Evolutionary conservation across 2,888 invertebrate genomes (phyloP), one percentile per base, ranked within the genome.

Genomic region (Acanthoscelides obtectus): DNA sequence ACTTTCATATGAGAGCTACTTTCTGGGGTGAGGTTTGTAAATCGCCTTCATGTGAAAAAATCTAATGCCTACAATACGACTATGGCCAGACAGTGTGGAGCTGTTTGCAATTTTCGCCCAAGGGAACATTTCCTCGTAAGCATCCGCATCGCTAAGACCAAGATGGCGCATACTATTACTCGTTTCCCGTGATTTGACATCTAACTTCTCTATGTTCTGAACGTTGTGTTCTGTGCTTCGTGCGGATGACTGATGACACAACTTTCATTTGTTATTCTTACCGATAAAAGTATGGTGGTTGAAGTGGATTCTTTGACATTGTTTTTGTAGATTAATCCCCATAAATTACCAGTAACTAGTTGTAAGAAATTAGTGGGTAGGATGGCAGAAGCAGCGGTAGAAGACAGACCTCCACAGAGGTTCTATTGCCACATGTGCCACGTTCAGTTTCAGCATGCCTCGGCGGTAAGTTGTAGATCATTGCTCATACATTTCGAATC

Each of bases 391-490:
- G 91, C 90, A 81, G 89, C 88, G 77, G 91, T 91, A 79, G 91
- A 91, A 86, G 90, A 89, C 83, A 88, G 89, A 83, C 88, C 89
- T 79, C 87, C 90, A 79, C 88, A 89, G 80, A 91, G 93, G 83
- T 97, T 94, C 89, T 97, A 94, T 88, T 97, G 97, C 89, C 96
- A 97, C 87, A 92, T 93, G 88, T 97, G 97, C 89, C 92, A 91
- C 86, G 88, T 92, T 82, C 95, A 96, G 88, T 93, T 95, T 84
- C 91, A 91, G 85, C 90, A 91, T 86, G 90, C 92, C 85, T 88
- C 92, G 84, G 90, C 92, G 87, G 94, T 94, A 89, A 91, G 91
- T 83, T 64, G 68, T 22, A 66, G 1, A 66, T 64, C 65, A 64
- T 5, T 64, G 20, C 5, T n/a, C n/a, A n/a, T n/a, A n/a, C n/a